Evolutionary conservation across 2,888 invertebrate species (phyloP).

Genomic region (Pocota personata): DNA sequence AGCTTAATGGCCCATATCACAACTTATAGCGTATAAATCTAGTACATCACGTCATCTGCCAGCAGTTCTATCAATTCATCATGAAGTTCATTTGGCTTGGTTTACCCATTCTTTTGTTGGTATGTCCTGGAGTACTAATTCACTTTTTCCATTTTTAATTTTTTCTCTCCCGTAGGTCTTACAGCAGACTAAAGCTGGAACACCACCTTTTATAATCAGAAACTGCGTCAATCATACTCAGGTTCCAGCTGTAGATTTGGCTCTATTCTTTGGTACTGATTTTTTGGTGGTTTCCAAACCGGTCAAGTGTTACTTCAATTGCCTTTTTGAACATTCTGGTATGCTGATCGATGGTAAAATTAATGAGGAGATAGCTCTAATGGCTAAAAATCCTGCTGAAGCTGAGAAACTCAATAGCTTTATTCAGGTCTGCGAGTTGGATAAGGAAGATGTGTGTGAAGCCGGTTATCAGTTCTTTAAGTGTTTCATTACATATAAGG

Average conservation of each 20-base stretch:
- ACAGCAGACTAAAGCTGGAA: background rate
- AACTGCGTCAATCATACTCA: background rate
- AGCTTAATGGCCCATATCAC: background rate
- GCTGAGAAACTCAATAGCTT: background rate
- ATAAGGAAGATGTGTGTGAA: background rate
- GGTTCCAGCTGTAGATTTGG: background rate
- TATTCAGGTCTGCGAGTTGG: background rate
- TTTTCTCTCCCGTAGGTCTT: background rate
- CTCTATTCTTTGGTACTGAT: background rate
- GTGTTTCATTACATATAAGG: background rate
- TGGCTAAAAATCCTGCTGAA: background rate
- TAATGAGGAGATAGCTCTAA: background rate
- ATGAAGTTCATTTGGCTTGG: background rate
- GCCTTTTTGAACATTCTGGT: background rate
- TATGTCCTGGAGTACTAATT: background rate
- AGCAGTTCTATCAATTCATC: background rate
- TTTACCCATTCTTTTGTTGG: background rate
- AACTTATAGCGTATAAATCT: background rate
- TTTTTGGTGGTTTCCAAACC: background rate
- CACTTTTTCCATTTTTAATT: background rate
- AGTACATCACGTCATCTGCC: too few species aligned
- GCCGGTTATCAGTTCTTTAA: background rate
- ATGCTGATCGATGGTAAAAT: background rate
- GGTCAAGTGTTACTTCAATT: background rate
- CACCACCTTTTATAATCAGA: background rate